A percentile compares a stretch with the other conserved stretches of the same genome.
Conservation (phyloP, 2,888 invertebrate species). For the Chloroclystis v-ata region DNA sequence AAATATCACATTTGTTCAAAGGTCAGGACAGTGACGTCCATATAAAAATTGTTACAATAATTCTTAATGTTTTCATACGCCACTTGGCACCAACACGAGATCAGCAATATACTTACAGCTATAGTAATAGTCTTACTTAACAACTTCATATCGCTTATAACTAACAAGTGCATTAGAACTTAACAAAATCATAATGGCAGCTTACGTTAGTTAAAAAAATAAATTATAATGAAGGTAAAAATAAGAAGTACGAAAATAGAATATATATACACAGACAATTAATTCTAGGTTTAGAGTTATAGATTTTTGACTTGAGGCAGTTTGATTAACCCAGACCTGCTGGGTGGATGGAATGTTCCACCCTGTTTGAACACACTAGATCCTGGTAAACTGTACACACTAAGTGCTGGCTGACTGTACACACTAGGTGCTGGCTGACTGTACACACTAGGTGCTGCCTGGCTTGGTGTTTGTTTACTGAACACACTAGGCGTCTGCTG, state of each 20-base stretch:
- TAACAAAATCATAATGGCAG: conserved; percentile 71
- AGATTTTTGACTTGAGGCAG: conserved; percentile 57
- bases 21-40: conserved; percentile 73
- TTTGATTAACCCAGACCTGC: conserved; percentile 58
- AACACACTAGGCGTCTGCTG: conserved; percentile 18
- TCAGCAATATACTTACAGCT: conserved; percentile 69
- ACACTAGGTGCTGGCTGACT: conserved; percentile 43
- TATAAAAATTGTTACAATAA: conserved; percentile 73
- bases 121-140: conserved; percentile 62
- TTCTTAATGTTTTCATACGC: conserved; percentile 77
- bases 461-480: conserved; percentile 32
- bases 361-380: conserved; percentile 43
- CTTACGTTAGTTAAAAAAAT: conserved; percentile 57
- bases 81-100: conserved; percentile 71
- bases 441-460: conserved; percentile 45
- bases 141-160: conserved; percentile 64
- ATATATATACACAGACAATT: conserved; percentile 39
- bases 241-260: conserved; percentile 34
- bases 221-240: conserved; percentile 48
- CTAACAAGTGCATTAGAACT: conserved; percentile 60
- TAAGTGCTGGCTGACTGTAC: conserved; percentile 30
- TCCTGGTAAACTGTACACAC: conserved; percentile 29
- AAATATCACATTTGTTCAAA: conserved; percentile 76
- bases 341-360: conserved; percentile 55
- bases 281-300: conserved; percentile 37